Base-by-base conservation (phyloP, 2,113 vertebrate genomes). In the Henicopernis longicauda region DNA sequence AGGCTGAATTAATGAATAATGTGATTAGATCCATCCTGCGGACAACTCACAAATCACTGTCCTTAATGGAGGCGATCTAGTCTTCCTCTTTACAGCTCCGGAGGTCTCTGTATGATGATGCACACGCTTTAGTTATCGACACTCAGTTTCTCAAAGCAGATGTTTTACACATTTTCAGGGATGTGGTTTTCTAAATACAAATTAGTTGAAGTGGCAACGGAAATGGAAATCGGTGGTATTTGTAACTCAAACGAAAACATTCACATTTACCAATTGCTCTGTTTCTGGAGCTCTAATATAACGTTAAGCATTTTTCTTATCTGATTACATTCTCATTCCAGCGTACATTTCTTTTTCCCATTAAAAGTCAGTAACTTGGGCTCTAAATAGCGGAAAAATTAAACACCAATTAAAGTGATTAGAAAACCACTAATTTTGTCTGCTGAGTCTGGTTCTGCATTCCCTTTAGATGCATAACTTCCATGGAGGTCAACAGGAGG, bases 401-500 rank as follows among this genome's bases (percentile, higher is more conserved):
- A 93, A 96, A 96, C 90, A 95, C 90, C 93, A 90, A 85, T 95
- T 96, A 96, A 61, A 80, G 73, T 74, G 95, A 96, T 96, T 96
- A 95, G 71, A 80, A 90, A 95, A 94, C 25, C 45, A 82, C 66
- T 87, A 98, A 98, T 89, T 97, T 98, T 90, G 90, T 71, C 98
- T 96, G 69, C 97, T 94, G 93, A 98, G 97, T 38, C 98, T 97
- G 11, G 95, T 97, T 47, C 97, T 98, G 95, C 97, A 95, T 81
- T 98, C 82, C 25, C 40, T 82, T 63, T 58, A 91, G 66, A 90
- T 73, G 66, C 0, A 0, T 82, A 94, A 52, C 66, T 94, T 95
- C 66, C 93, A 82, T n/a, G 25, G 66, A 96, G 95, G 95, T 96
- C 94, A 96, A 72, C 77, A 72, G 87, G 70, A 96, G 90, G 96